phyloP scores from a whole-genome alignment of 2,113 vertebrate genomes.

The Tautogolabrus adspersus region DNA sequence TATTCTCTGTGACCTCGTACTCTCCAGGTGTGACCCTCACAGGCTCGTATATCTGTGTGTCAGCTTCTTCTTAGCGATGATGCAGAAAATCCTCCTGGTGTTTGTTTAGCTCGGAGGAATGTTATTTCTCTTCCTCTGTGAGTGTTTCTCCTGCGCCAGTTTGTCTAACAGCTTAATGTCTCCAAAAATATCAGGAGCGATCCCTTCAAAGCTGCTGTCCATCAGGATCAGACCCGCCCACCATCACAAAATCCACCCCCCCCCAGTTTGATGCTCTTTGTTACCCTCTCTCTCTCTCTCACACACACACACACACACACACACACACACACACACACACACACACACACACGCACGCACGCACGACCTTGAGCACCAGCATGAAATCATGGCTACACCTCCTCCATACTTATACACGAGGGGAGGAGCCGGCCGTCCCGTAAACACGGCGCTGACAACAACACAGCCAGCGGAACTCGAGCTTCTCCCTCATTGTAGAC shows the following conservation, averaged over 20 bases:
- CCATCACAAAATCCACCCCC: neutral
- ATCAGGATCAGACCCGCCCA: neutral
- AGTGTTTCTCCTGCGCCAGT: slow-evolving; percentile 16
- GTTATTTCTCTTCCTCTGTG: neutral
- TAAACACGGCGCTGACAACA: too few species aligned
- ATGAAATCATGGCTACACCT: too few species aligned
- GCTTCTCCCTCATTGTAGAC: too few species aligned
- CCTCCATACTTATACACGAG: too few species aligned
- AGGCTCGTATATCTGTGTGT: slow-evolving; percentile 6
- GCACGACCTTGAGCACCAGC: too few species aligned
- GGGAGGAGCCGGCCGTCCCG: too few species aligned
- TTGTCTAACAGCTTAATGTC: slow-evolving; percentile 46
- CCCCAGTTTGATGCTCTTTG: neutral
- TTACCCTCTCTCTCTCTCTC: neutral
- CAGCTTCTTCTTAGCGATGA: slow-evolving; percentile 5
- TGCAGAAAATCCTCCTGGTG: slow-evolving; percentile 33
- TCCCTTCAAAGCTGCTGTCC: slow-evolving; percentile 22
- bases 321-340: too few species aligned
- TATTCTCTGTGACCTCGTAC: neutral
- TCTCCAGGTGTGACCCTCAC: neutral
- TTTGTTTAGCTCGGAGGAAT: slow-evolving; percentile 36
- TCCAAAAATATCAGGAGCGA: neutral
- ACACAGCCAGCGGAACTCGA: too few species aligned
- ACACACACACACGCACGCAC: too few species aligned
- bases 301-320: neutral